Evolutionary conservation across 1,140 invertebrate genomes (phyloP).

Genomic region (Drosophila triauraria): DNA sequence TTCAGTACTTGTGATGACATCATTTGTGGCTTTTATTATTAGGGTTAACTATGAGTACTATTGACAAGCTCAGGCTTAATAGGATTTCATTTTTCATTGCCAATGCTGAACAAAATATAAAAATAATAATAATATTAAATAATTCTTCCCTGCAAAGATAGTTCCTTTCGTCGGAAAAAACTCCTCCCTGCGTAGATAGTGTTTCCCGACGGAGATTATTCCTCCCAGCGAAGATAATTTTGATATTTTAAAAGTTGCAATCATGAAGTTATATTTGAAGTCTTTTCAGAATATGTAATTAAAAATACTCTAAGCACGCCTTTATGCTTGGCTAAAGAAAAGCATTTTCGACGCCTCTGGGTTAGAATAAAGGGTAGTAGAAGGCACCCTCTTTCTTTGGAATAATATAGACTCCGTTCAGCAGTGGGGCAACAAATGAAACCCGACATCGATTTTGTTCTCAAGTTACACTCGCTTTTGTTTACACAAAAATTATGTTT

Average conservation of each 20-base stretch:
- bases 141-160: no score
- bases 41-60: neutral
- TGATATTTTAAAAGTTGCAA: no score
- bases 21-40: neutral
- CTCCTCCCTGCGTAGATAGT: no score
- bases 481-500: constrained; percentile 83
- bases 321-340: neutral
- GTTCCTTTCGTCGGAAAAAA: no score
- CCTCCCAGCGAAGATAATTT: no score
- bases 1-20: constrained; percentile 12
- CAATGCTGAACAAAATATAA: no score
- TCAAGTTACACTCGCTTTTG: constrained; percentile 76
- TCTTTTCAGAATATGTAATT: neutral
- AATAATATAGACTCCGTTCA: constrained; percentile 37
- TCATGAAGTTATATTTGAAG: no score
- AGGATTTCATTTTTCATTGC: no score
- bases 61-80: no score
- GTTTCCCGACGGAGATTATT: no score
- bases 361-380: constrained; percentile 4
- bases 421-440: constrained; percentile 31
- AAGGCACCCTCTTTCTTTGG: constrained; percentile 3
- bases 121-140: no score
- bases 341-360: neutral
- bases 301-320: neutral
- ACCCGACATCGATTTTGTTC: constrained; percentile 75